These are phyloP conservation scores for Sinocyclocheilus grahami DNA, from an alignment of 2,113 vertebrate species.

Conservation along the genomic window DNA sequence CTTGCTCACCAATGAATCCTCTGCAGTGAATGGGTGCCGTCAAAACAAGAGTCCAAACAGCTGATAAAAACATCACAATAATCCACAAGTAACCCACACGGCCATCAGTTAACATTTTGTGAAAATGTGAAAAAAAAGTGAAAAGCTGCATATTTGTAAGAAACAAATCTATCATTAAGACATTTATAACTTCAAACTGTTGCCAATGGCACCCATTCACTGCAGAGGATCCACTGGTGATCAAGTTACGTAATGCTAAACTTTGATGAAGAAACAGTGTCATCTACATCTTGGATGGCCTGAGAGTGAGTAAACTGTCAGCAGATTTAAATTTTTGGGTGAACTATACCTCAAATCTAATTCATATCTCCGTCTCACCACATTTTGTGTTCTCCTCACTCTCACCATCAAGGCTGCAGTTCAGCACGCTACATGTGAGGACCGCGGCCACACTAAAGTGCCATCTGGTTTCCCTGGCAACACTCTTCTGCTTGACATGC, in stretches of 20 bases:
- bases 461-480: conserved; percentile 80
- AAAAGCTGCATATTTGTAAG: background rate
- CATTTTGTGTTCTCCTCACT: background rate
- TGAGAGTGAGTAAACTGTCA: too few species aligned
- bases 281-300: background rate
- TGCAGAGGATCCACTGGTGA: background rate
- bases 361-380: background rate
- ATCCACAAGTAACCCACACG: too few species aligned
- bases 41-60: too few species aligned
- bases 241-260: background rate
- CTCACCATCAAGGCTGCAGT: conserved; percentile 60
- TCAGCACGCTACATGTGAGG: conserved; percentile 80
- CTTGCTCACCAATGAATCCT: too few species aligned
- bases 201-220: background rate
- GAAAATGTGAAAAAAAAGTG: too few species aligned
- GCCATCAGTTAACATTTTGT: too few species aligned
- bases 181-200: background rate
- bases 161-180: background rate
- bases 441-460: conserved; percentile 73
- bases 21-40: too few species aligned
- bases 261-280: background rate
- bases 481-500: conserved; percentile 83
- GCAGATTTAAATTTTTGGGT: too few species aligned
- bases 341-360: conserved; percentile 38
- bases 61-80: too few species aligned